phyloP scores from a whole-genome alignment of 2,888 invertebrate species.

The Thysanoteuthis rhombus region DNA sequence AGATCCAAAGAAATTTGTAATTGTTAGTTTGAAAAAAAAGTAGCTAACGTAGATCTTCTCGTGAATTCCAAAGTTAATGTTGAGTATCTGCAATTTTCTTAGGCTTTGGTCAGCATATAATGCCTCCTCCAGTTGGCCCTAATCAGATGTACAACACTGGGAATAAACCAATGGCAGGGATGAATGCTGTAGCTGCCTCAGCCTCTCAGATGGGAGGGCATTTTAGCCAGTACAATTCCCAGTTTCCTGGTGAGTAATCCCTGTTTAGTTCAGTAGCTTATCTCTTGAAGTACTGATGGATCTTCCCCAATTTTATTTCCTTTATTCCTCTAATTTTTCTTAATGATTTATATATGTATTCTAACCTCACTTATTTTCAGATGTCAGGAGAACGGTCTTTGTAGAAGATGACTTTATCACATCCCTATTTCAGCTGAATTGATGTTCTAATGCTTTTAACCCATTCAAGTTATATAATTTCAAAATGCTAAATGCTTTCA shows the following conservation, averaged over 20 bases:
- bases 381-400: neutral
- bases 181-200: slow-evolving; percentile 45
- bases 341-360: neutral
- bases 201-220: slow-evolving; percentile 47
- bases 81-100: slow-evolving; percentile 34
- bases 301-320: neutral
- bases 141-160: slow-evolving; percentile 60
- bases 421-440: too few relatives aligned
- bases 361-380: slow-evolving; percentile 1
- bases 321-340: neutral
- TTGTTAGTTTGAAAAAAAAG: neutral
- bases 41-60: neutral
- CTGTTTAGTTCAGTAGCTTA: slow-evolving; percentile 25
- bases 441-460: neutral
- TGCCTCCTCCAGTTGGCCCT: slow-evolving; percentile 72
- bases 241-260: slow-evolving; percentile 46
- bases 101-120: slow-evolving; percentile 74
- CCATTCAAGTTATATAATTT: neutral
- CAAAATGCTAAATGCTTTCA: neutral
- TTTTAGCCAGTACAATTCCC: slow-evolving; percentile 60
- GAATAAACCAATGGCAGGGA: slow-evolving; percentile 57
- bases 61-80: slow-evolving; percentile 15
- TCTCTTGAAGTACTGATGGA: neutral
- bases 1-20: neutral
- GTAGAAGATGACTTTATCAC: neutral